A percentile compares a stretch with the other conserved stretches of the same genome.
These are phyloP conservation scores for Neomonachus schauinslandi DNA, from an alignment of 2,113 vertebrate species.

Conservation along the genomic window DNA sequence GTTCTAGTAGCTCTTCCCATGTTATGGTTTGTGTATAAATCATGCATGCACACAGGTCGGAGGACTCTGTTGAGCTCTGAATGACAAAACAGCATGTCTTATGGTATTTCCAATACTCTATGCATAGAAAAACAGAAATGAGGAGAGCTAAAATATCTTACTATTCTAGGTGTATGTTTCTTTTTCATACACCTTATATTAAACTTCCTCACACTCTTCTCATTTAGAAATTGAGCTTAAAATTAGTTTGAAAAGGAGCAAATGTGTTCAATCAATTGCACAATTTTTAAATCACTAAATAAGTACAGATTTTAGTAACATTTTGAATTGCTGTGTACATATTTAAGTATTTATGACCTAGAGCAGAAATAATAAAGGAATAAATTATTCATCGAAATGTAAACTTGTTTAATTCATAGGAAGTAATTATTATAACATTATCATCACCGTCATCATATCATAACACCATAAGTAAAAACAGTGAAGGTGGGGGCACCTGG, in stretches of 20 bases:
- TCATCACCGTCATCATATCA: not conserved
- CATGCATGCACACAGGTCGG: not conserved
- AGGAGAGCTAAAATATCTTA: not conserved
- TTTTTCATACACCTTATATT: not conserved
- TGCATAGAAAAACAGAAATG: not conserved
- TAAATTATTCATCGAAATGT: not conserved
- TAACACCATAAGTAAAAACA: slow-evolving; percentile 2
- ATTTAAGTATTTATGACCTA: not conserved
- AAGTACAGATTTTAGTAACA: not conserved
- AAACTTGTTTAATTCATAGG: not conserved
- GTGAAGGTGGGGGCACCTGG: not conserved
- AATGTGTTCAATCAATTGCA: not conserved
- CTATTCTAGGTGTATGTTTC: not conserved
- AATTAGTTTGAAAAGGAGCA: not conserved
- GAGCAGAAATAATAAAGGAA: not conserved
- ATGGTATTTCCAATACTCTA: not conserved
- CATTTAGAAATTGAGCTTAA: not conserved
- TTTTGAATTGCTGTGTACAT: not conserved
- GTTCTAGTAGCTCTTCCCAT: not conserved
- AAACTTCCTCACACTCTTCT: not conserved
- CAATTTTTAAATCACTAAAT: not conserved
- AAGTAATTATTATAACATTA: not conserved
- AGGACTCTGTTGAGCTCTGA: not conserved
- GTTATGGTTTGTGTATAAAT: not conserved
- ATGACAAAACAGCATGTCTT: not conserved